Base-by-base conservation (phyloP, 2,797 vertebrate species). In the Sebastes matsubarae region DNA sequence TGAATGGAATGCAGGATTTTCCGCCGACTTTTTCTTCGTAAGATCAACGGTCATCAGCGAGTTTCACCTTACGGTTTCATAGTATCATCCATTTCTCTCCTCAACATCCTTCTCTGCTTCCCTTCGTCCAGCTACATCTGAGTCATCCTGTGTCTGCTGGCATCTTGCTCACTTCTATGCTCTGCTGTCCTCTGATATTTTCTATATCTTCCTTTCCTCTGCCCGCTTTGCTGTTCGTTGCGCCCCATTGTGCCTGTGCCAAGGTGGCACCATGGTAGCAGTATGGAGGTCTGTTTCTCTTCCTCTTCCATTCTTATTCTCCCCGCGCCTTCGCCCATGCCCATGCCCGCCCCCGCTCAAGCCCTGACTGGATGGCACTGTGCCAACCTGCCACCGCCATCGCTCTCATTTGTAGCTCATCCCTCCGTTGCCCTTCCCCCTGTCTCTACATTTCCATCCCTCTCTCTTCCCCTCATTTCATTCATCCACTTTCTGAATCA, bases 331-430 rank as follows among this genome's bases (percentile, higher is more conserved):
- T 91, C 24, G 88, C 94, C 93, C 89, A 88, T 95, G 94, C 95
- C 94, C 94, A 92, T 96, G 93, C 95, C 95, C 95, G 93, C 95
- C 93, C 95, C 97, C 94, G 94, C 96, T 97, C 97, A 97, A 96
- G 96, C 96, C 97, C 97, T 99, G 98, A 99, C 97, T 99, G 98
- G 98, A 99, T 99, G 99, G 98, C 98, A 99, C 97, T 46, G 98
- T 99, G 98, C 99, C 99, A 99, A 97, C 97, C 97, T 96, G 93
- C 93, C 94, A 93, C 93, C 94, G 95, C 97, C 97, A 97, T 97
- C 97, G 97, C 97, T 97, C 97, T 97, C 97, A 98, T 98, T 97
- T 97, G 97, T 97, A 93, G 97, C 97, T 97, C 97, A 96, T 96
- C 96, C 92, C 93, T 96, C 92, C 60, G 92, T 95, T 95, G 96